Evolutionary conservation across 2,113 vertebrate genomes (phyloP).

Genomic region (Morphnarchus princeps): DNA sequence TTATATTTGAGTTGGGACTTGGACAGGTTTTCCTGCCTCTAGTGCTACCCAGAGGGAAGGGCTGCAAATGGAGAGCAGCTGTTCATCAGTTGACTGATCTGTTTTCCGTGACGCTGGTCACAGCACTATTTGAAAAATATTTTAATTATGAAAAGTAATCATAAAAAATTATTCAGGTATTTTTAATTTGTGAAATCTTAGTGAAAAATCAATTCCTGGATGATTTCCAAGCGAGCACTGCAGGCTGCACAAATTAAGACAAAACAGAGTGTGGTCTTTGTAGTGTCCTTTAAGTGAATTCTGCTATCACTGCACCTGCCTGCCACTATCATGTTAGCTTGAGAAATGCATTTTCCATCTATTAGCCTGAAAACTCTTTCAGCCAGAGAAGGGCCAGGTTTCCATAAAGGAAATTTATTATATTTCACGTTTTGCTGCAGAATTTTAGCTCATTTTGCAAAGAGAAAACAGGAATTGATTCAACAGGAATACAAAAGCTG

Average conservation of each 20-base stretch:
- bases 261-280: background rate
- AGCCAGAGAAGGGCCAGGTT: background rate
- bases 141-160: background rate
- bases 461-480: background rate
- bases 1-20: background rate
- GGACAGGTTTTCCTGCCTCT: background rate
- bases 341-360: background rate
- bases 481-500: background rate
- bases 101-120: background rate
- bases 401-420: background rate
- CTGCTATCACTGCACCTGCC: background rate
- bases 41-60: background rate
- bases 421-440: background rate
- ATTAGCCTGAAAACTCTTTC: background rate
- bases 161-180: background rate
- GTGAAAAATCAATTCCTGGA: background rate
- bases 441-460: slow-evolving; percentile 4
- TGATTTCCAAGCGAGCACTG: background rate
- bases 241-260: background rate
- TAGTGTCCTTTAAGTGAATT: background rate
- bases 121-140: background rate
- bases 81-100: background rate
- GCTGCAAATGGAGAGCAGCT: background rate
- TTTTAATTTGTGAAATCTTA: background rate
- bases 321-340: background rate